Conservation (phyloP, 1,140 invertebrate genomes). For the Achroia grisella region DNA sequence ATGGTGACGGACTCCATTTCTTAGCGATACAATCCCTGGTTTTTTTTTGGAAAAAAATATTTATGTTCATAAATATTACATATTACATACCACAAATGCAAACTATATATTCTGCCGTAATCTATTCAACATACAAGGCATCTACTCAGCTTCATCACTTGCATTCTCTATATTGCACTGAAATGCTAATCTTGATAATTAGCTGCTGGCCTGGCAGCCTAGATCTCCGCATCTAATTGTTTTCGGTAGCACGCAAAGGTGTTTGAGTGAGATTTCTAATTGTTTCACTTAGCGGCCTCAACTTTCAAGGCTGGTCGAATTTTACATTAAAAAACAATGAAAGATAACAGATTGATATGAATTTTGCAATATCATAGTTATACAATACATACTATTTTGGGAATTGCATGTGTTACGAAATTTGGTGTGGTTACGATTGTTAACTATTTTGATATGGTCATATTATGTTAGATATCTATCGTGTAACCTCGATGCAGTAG, state of each 20-base stretch:
- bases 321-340: slow-evolving; percentile 21
- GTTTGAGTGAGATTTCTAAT: slow-evolving; percentile 52
- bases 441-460: too few relatives aligned
- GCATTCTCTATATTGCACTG: not conserved
- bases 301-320: slow-evolving; percentile 27
- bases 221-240: slow-evolving; percentile 46
- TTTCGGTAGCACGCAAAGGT: slow-evolving; percentile 38
- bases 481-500: too few relatives aligned
- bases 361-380: slow-evolving; percentile 4
- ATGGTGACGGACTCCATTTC: too few relatives aligned
- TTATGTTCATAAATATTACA: too few relatives aligned
- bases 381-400: too few relatives aligned
- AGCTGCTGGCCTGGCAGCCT: slow-evolving; percentile 25
- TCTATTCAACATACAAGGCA: too few relatives aligned
- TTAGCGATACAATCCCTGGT: too few relatives aligned
- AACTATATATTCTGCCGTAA: too few relatives aligned
- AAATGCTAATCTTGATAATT: slow-evolving; percentile 41
- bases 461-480: too few relatives aligned
- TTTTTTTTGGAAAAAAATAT: too few relatives aligned
- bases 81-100: too few relatives aligned
- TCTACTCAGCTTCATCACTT: not conserved
- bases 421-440: not conserved
- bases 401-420: not conserved
- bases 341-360: slow-evolving; percentile 13
- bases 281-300: slow-evolving; percentile 38